Percentiles rank a stretch among this genome's conserved stretches.
phyloP scores from a whole-genome alignment of 1,140 invertebrate species.

The Schlechtendalia chinensis region DNA sequence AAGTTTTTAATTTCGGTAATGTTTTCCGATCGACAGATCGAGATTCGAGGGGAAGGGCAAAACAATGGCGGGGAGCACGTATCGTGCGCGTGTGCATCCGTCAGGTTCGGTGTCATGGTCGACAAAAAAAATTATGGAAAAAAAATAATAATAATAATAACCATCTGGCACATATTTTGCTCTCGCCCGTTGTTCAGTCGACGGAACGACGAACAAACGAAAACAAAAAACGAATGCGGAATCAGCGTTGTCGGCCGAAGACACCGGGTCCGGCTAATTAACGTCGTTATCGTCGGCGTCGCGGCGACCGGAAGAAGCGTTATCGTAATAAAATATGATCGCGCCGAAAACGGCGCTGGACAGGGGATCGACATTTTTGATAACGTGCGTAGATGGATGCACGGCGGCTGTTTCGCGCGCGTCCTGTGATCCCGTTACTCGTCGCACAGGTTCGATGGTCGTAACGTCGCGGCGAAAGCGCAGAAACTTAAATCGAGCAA shows the following conservation, averaged over 20 bases:
- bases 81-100: neutral
- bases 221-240: neutral
- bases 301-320: slow-evolving; percentile 25
- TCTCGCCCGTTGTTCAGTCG: slow-evolving; percentile 22
- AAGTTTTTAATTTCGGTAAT: slow-evolving; percentile 22
- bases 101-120: neutral
- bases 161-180: slow-evolving; percentile 32
- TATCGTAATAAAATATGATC: slow-evolving; percentile 44
- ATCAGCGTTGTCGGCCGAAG: slow-evolving; percentile 33
- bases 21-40: slow-evolving; percentile 27
- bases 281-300: slow-evolving; percentile 25
- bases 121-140: neutral
- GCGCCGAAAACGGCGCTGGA: slow-evolving; percentile 7
- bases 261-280: slow-evolving; percentile 48
- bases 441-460: too few relatives aligned
- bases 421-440: too few relatives aligned
- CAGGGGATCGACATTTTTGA: slow-evolving; percentile 5
- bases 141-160: neutral
- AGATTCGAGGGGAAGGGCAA: neutral
- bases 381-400: too few relatives aligned
- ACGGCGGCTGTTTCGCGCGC: too few relatives aligned
- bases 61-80: neutral
- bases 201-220: neutral
- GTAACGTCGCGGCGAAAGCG: too few relatives aligned
- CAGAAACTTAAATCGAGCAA: too few relatives aligned